Conservation (phyloP, 2,797 vertebrate genomes). For the Typhlichthys subterraneus region DNA sequence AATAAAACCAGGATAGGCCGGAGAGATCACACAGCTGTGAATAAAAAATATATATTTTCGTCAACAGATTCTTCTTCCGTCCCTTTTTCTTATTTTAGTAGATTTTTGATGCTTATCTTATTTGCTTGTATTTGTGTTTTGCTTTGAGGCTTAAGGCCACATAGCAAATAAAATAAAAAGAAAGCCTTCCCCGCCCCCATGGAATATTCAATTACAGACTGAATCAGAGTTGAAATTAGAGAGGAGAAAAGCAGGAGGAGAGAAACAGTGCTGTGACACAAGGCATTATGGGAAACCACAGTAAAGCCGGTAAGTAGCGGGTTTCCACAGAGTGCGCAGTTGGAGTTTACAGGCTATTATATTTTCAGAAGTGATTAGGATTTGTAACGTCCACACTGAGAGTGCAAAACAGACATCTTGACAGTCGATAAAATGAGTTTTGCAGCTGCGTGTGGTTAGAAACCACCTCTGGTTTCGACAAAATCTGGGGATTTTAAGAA, state of each 20-base stretch:
- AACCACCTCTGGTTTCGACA: not conserved
- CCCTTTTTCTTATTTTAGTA: no score
- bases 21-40: no score
- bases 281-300: conserved; percentile 45
- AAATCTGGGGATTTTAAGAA: conserved; percentile 30
- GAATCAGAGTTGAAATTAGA: conserved; percentile 54
- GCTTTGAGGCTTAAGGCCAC: no score
- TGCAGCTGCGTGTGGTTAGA: conserved; percentile 28
- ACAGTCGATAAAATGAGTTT: conserved; percentile 15
- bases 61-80: no score
- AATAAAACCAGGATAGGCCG: no score
- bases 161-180: no score
- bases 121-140: no score
- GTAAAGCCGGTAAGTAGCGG: conserved; percentile 25
- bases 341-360: conserved; percentile 16
- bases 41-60: no score
- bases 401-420: not conserved
- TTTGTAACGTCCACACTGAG: conserved; percentile 2
- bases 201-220: conserved; percentile 54
- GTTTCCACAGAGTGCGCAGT: conserved; percentile 14
- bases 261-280: conserved; percentile 41
- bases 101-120: no score
- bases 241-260: conserved; percentile 27
- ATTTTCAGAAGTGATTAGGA: conserved; percentile 16
- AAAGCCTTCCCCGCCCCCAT: conserved; percentile 20